These are phyloP conservation scores for Pipistrellus kuhlii DNA, from an alignment of 2,797 vertebrate genomes.

Conservation along the genomic window DNA sequence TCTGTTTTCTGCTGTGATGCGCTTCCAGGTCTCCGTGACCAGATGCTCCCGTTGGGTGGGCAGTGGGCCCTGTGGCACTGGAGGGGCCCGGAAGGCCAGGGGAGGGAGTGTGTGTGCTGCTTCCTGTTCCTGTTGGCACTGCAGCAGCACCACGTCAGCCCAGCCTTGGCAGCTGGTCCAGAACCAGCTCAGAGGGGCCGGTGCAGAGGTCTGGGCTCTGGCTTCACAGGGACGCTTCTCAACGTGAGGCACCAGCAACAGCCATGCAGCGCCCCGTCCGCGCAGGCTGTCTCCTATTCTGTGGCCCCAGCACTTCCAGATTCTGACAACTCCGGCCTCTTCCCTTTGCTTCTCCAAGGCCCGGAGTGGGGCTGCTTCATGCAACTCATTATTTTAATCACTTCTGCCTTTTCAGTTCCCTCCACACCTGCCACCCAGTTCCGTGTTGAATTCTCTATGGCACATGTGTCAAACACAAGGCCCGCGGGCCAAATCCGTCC, in stretches of 20 bases:
- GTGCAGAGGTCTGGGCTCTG: too few relatives aligned
- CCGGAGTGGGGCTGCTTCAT: not conserved
- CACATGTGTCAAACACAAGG: too few relatives aligned
- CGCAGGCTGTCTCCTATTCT: not conserved
- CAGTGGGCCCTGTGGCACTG: not conserved
- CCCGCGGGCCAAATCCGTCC: too few relatives aligned
- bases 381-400: not conserved
- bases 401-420: not conserved
- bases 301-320: not conserved
- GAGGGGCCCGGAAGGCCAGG: not conserved
- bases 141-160: not conserved
- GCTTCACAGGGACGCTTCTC: not conserved
- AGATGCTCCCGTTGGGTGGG: not conserved
- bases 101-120: not conserved
- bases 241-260: not conserved
- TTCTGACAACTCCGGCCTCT: not conserved
- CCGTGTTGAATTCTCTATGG: not conserved
- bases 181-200: not conserved
- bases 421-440: too few relatives aligned
- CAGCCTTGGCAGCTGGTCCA: not conserved
- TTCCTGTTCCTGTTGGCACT: too few relatives aligned
- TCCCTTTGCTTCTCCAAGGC: not conserved
- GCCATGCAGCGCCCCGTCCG: not conserved
- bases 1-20: not conserved
- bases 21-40: too few relatives aligned